phyloP scores from a whole-genome alignment of 2,797 vertebrate genomes.

The Semotilus atromaculatus region DNA sequence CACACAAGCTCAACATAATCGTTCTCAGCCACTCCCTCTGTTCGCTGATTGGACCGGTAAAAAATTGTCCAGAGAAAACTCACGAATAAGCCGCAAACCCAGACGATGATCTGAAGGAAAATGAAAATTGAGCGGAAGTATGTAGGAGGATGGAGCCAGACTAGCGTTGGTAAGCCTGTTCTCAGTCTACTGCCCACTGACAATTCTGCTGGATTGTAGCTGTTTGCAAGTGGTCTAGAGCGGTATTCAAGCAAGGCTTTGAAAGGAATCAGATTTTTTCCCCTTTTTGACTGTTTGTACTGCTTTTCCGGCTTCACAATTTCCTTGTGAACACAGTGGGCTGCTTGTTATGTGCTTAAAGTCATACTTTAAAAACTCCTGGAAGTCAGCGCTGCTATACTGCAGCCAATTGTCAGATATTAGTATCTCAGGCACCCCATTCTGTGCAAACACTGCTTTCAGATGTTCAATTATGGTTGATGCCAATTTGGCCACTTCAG shows the following conservation, averaged over 20 bases:
- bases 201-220: slow-evolving; percentile 16
- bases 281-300: slow-evolving; percentile 9
- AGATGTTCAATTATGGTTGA: background rate
- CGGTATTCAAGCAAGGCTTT: slow-evolving; percentile 30
- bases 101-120: no score
- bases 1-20: no score
- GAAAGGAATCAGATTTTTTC: slow-evolving; percentile 16
- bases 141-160: no score
- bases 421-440: background rate
- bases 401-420: background rate
- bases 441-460: background rate
- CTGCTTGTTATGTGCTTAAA: background rate
- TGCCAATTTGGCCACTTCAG: background rate
- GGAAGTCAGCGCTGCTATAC: background rate
- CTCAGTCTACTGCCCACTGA: slow-evolving; percentile 5
- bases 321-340: slow-evolving; percentile 8
- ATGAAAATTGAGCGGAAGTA: no score
- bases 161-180: slow-evolving; percentile 17
- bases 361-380: background rate
- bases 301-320: slow-evolving; percentile 6
- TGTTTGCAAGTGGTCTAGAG: slow-evolving; percentile 15
- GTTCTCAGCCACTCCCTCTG: no score
- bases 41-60: no score
- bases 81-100: no score
- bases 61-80: no score